A percentile compares a stretch with the other conserved stretches of the same genome.
These are phyloP conservation scores for Parelbella ahira DNA, from an alignment of 2,888 invertebrate species.

Conservation along the genomic window DNA sequence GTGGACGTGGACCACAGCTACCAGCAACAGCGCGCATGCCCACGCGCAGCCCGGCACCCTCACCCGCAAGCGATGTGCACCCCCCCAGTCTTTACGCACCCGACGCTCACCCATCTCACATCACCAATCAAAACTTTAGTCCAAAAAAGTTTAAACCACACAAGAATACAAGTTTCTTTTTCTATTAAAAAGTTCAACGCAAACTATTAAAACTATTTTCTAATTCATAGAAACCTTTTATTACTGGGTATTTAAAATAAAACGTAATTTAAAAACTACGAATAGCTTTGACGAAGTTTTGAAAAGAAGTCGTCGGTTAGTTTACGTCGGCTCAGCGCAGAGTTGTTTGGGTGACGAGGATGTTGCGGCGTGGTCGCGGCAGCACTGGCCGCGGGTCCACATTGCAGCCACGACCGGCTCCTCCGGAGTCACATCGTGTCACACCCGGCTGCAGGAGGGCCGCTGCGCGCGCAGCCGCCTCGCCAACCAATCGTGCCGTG, in stretches of 20 bases:
- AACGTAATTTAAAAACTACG: conserved; percentile 27
- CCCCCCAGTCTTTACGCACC: conserved; percentile 36
- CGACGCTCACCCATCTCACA: conserved; percentile 70
- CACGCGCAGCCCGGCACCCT: conserved; percentile 60
- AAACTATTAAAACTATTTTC: conserved; percentile 16
- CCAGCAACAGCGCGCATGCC: conserved; percentile 63
- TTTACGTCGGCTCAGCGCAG: conserved; percentile 15
- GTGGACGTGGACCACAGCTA: conserved; percentile 48
- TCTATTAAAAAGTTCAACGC: conserved; percentile 7
- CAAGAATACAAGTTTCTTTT: conserved; percentile 11
- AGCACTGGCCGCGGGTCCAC: conserved; percentile 63
- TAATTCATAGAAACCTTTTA: conserved; percentile 10
- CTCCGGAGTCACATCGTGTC: conserved; percentile 63
- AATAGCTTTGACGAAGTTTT: conserved; percentile 8
- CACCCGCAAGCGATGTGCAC: conserved; percentile 39
- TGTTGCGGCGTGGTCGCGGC: conserved; percentile 58
- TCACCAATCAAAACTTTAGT: conserved; percentile 49
- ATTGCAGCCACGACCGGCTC: conserved; percentile 66
- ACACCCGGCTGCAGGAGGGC: conserved; percentile 67
- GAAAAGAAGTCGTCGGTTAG: conserved; percentile 3
- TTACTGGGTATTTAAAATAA: no score
- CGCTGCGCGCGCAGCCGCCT: conserved; percentile 69
- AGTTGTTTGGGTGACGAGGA: conserved; percentile 40
- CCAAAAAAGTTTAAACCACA: conserved; percentile 13
- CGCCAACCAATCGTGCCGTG: conserved; percentile 61